These are phyloP conservation scores for Tragelaphus eurycerus DNA, from an alignment of 2,797 vertebrate species.

Conservation along the genomic window DNA sequence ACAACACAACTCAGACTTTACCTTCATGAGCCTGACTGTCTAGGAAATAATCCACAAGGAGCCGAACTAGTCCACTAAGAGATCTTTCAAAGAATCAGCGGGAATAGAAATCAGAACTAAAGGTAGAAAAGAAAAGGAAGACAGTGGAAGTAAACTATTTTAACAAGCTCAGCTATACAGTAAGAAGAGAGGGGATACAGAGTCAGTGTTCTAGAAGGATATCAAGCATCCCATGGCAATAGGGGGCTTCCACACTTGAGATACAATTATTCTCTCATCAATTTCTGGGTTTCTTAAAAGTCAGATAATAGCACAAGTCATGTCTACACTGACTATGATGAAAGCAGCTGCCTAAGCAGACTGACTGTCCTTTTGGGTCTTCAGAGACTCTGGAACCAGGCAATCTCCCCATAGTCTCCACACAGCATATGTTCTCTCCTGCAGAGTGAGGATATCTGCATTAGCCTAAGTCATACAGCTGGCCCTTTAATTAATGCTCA, in stretches of 20 bases:
- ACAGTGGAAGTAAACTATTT: neutral
- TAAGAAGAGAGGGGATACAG: neutral
- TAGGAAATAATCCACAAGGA: constrained; percentile 8
- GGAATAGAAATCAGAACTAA: neutral
- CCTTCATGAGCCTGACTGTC: neutral
- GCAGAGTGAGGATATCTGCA: constrained; percentile 43
- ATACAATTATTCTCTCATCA: neutral
- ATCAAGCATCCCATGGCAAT: neutral
- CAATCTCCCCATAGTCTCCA: neutral
- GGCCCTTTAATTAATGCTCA: constrained; percentile 77
- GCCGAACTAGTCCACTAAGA: neutral
- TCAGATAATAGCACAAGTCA: neutral
- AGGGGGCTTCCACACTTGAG: neutral
- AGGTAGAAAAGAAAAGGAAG: neutral
- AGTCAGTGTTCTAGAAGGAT: neutral
- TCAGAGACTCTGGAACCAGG: constrained; percentile 35
- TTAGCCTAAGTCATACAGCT: constrained; percentile 70
- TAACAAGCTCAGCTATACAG: neutral
- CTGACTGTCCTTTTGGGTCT: constrained; percentile 35
- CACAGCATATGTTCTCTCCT: constrained; percentile 58
- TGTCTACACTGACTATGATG: neutral
- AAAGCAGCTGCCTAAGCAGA: constrained; percentile 49
- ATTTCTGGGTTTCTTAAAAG: neutral
- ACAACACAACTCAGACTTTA: neutral
- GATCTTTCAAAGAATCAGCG: neutral